Conservation (phyloP, 2,888 invertebrate species). For the Zygothrica quintamaculata region DNA sequence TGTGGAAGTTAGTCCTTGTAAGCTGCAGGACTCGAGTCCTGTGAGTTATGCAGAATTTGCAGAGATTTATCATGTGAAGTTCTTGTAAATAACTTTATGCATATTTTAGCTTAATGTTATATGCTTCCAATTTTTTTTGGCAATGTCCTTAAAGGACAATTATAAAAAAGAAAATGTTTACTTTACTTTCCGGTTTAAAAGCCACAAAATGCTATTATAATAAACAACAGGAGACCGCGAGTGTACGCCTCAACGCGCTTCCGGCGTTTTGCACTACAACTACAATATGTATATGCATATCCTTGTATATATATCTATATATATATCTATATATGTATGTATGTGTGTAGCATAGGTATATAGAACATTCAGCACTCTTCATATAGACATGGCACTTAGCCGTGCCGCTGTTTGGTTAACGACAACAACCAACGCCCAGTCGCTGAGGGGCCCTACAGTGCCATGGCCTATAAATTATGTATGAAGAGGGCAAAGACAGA, state of each 20-base stretch:
- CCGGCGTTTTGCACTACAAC: conserved; percentile 43
- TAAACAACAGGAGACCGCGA: conserved; percentile 61
- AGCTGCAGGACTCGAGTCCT: conserved; percentile 33
- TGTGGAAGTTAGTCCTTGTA: conserved; percentile 13
- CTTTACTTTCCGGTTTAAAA: conserved; percentile 49
- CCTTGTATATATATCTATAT: not conserved
- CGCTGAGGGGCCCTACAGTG: conserved; percentile 48
- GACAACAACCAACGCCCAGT: conserved; percentile 56
- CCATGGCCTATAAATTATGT: conserved; percentile 71
- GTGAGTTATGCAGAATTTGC: not conserved
- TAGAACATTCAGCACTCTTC: not conserved
- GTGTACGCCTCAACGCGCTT: conserved; percentile 54
- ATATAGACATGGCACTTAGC: conserved; percentile 65
- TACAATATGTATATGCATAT: not conserved
- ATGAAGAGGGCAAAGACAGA: conserved; percentile 55
- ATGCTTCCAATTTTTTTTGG: conserved; percentile 11
- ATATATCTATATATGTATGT: not conserved
- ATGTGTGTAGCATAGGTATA: conserved; percentile 4
- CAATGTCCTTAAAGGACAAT: conserved; percentile 53
- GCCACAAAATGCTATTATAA: conserved; percentile 77
- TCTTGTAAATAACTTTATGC: conserved; percentile 16
- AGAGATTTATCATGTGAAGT: conserved; percentile 56
- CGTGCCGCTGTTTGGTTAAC: conserved; percentile 68
- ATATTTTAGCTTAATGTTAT: conserved; percentile 31
- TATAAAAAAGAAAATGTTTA: conserved; percentile 57